Conservation (phyloP, 2,888 invertebrate genomes). For the Erebia epiphron region DNA sequence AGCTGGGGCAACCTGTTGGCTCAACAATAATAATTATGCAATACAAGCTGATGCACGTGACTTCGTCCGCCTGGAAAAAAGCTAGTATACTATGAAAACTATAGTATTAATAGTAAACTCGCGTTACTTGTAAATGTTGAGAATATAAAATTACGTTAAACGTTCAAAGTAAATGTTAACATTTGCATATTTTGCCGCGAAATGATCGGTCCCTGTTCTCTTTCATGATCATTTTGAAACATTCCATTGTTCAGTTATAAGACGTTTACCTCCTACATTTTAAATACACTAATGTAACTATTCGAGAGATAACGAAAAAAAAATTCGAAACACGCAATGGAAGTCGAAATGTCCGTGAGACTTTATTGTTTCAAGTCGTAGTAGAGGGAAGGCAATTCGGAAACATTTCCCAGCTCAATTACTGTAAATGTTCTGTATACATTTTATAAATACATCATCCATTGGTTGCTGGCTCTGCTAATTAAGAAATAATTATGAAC, state of each 20-base stretch:
- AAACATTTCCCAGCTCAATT: constrained; percentile 5
- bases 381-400: constrained; percentile 4
- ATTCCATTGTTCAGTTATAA: background rate
- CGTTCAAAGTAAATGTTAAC: background rate
- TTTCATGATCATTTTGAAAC: background rate
- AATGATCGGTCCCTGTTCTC: background rate
- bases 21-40: no score
- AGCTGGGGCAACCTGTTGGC: no score
- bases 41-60: no score
- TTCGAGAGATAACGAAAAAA: background rate
- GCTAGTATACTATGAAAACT: no score
- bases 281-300: background rate
- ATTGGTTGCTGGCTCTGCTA: background rate
- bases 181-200: background rate
- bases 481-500: background rate
- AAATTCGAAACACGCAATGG: background rate
- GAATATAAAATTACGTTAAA: background rate
- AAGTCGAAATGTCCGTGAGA: background rate
- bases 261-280: background rate
- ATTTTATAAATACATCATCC: background rate
- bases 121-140: background rate
- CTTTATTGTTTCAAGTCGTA: background rate
- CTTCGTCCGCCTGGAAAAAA: no score
- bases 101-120: no score
- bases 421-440: background rate